Base-by-base conservation (phyloP, 37 sponge, comb jelly and placozoan genomes). In the Diacarnus erythraeanus region DNA sequence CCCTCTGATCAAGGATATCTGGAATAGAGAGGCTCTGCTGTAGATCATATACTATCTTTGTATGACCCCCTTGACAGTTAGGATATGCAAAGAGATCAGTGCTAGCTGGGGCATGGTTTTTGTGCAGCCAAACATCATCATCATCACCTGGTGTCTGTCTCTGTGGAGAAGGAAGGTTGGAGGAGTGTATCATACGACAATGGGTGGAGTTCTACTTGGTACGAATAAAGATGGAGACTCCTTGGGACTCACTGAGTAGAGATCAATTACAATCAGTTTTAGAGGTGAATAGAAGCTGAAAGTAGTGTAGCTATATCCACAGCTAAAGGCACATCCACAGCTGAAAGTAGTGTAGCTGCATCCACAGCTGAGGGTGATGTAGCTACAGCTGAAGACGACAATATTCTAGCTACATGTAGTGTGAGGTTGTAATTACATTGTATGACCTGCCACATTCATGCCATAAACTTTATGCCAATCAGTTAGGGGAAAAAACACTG, bases 121-220 rank as follows among this genome's bases (percentile, higher is more conserved):
- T 83, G 2, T 64, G 68, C 40, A 69, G 60, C 21, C 69, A 66
- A 30, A 56, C 59, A 42, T 15, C 40, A 61, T 27, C 51, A 12
- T 20, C 74, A 3, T 63, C 38, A 18, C 54, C 35, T 8, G 80
- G 58, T 2, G 60, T 80, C 71, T 71, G 71, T 38, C 69, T 83
- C 21, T 76, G 84, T 76, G 84, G 84, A 34, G 70, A 76, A 31
- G 71, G 77, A 30, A 57, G 68, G 31, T 59, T 72, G 27, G 86
- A 65, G 42, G 68, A 74, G 58, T 23, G 25, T 1, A 42, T 71
- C 25, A 64, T 86, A 10, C 38, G 86, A 26, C 74, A 86, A 31
- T 86, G 86, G 86, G 58, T 86, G 56, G 80, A 73, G 74, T 86
- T 47, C 80, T 86, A 86, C 26, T 18, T 47, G 31, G 25, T 65